Conservation (phyloP, 2,113 vertebrate genomes). For the Micromys minutus region DNA sequence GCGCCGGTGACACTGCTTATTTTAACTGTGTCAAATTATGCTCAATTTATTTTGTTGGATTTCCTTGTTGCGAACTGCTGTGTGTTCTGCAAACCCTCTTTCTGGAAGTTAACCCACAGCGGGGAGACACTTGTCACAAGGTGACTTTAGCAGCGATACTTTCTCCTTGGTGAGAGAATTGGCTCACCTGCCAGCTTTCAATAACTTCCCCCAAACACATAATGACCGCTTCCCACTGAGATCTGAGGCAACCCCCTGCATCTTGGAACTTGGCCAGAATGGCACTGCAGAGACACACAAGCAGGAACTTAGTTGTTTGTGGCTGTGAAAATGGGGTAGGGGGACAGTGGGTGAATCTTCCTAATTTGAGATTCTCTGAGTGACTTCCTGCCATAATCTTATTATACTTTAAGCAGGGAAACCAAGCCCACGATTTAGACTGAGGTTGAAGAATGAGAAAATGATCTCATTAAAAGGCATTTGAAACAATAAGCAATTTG, state of each 20-base stretch:
- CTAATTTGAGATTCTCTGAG: slow-evolving; percentile 78
- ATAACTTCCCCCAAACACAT: slow-evolving; percentile 81
- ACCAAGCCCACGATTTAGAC: neutral
- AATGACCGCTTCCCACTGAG: slow-evolving; percentile 85
- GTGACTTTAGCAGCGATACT: slow-evolving; percentile 85
- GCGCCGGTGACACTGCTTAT: slow-evolving; percentile 74
- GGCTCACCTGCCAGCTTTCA: slow-evolving; percentile 85
- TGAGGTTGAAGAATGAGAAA: neutral
- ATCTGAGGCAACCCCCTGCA: slow-evolving; percentile 83
- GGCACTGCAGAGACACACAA: slow-evolving; percentile 82
- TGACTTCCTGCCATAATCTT: neutral
- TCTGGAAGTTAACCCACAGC: slow-evolving; percentile 85
- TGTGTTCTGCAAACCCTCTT: slow-evolving; percentile 77
- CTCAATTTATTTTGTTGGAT: slow-evolving; percentile 86
- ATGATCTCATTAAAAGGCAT: neutral
- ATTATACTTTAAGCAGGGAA: slow-evolving; percentile 34
- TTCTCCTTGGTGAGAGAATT: slow-evolving; percentile 83
- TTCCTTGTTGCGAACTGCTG: slow-evolving; percentile 79
- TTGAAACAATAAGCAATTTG: neutral
- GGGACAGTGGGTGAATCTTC: slow-evolving; percentile 81
- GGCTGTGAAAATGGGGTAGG: slow-evolving; percentile 83
- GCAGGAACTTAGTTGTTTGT: slow-evolving; percentile 80
- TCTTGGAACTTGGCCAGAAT: slow-evolving; percentile 84
- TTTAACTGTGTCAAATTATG: slow-evolving; percentile 85
- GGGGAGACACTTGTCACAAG: slow-evolving; percentile 84